Base-by-base conservation (phyloP, 2,888 invertebrate genomes). In the Aphelenchoides bicaudatus region DNA sequence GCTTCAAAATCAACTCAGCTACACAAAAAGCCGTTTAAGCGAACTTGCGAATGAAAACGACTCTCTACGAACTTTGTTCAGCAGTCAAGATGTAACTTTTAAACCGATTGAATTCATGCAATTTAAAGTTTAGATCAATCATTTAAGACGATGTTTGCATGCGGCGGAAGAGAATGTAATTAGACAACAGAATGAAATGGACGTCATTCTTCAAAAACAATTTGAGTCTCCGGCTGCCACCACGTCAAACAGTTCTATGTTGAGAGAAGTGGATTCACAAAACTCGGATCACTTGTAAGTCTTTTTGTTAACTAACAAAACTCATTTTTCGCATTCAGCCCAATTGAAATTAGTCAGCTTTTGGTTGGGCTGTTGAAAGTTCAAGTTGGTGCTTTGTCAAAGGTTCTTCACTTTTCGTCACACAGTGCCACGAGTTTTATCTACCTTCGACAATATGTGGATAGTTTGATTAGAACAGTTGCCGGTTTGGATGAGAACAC, bases 111-210 rank as follows among this genome's bases (percentile, higher is more conserved):
- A 10, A 55, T 69, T 51, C 56, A 67, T 63, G 38, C 63, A 5
- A 34, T 25, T 43, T 10, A 19, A 25, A 10, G 23, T 39, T 27
- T 46, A 65, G 52, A 54, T 72, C 52, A 48, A 61, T 21, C 59
- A 67, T 16, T 56, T 75, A 51, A 53, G 74, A 27, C 63, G 63
- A 25, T 71, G 68, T 13, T 61, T 75, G 34, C 65, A 67, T 28
- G 62, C 64, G 0, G 74, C 75, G 1, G 75, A 75, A 55, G 65
- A 66, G 49, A 75, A 75, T 52, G 57, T 75, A 31, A 62, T 65
- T 8, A 57, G 61, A 38, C 67, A 72, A 39, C 67, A 73, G 43
- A 61, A 68, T 21, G 73, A 73, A 38, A 71, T 75, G 60, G 72
- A 73, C 16, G 57, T 52, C 13, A n/a, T n/a, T 6, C 46, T 73